phyloP scores from a whole-genome alignment of 2,113 vertebrate species.

The Barbus barbus region DNA sequence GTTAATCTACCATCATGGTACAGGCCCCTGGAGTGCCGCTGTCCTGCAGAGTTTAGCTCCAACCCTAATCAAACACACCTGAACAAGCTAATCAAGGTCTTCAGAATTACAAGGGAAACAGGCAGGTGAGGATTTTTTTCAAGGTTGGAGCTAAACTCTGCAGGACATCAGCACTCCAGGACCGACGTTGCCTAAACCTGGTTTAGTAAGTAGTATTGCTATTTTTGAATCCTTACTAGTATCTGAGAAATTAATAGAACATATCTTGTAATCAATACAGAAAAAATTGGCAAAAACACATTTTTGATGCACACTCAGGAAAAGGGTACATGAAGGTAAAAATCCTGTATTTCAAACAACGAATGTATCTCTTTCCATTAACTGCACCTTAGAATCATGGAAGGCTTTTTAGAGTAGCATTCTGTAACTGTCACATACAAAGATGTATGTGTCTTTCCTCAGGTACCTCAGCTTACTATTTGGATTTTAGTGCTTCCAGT shows the following conservation, averaged over 20 bases:
- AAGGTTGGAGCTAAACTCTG: too few species aligned
- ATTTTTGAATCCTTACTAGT: background rate
- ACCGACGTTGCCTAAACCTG: too few species aligned
- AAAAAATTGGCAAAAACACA: background rate
- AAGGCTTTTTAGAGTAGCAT: background rate
- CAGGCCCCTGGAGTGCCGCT: too few species aligned
- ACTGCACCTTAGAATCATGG: conserved; percentile 1
- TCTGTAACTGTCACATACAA: background rate
- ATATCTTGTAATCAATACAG: background rate
- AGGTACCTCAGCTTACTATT: background rate
- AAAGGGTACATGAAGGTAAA: background rate
- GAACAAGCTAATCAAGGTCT: too few species aligned
- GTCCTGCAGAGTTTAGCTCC: too few species aligned
- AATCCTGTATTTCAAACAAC: background rate
- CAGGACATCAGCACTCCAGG: too few species aligned
- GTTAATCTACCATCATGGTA: too few species aligned
- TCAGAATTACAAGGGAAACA: too few species aligned
- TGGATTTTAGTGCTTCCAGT: background rate
- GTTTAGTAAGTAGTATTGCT: too few species aligned
- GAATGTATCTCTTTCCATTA: background rate
- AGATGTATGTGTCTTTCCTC: conserved; percentile 6
- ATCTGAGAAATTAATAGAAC: background rate
- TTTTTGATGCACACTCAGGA: background rate
- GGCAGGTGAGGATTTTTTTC: too few species aligned
- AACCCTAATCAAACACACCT: too few species aligned